A percentile compares a stretch with the other conserved stretches of the same genome.
These are phyloP conservation scores for Garra rufa DNA, from an alignment of 2,113 vertebrate species.

Conservation along the genomic window DNA sequence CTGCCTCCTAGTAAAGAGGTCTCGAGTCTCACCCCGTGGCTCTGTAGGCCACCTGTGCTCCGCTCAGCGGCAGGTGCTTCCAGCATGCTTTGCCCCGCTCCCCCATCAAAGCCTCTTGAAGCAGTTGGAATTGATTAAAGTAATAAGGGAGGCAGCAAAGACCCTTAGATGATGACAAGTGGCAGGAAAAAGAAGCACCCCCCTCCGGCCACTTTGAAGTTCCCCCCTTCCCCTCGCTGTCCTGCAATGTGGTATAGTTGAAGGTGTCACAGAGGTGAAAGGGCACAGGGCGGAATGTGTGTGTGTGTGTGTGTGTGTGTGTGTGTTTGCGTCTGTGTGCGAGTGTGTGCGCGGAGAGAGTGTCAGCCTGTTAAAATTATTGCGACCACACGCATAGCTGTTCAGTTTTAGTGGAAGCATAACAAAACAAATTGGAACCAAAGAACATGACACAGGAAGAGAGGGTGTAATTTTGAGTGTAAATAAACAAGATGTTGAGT, in stretches of 20 bases:
- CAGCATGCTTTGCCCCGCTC: slow-evolving; percentile 69
- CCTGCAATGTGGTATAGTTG: slow-evolving; percentile 75
- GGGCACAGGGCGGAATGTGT: slow-evolving; percentile 60
- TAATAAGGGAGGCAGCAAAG: slow-evolving; percentile 77
- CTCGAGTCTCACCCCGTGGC: background rate
- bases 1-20: background rate
- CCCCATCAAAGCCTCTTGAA: slow-evolving; percentile 78
- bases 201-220: slow-evolving; percentile 79
- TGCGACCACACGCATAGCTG: slow-evolving; percentile 76
- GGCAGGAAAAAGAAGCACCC: slow-evolving; percentile 76
- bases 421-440: slow-evolving; percentile 75
- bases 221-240: slow-evolving; percentile 70
- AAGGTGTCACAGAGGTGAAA: slow-evolving; percentile 62
- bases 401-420: slow-evolving; percentile 72
- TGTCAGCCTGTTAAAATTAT: slow-evolving; percentile 9
- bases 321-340: background rate
- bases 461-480: slow-evolving; percentile 69
- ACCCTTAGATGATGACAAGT: slow-evolving; percentile 77
- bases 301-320: too few relatives aligned
- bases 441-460: slow-evolving; percentile 68
- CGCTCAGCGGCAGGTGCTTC: slow-evolving; percentile 78
- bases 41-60: slow-evolving; percentile 72
- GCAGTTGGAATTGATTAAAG: slow-evolving; percentile 83
- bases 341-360: slow-evolving; percentile 56
- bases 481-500: slow-evolving; percentile 8